Evolutionary conservation across 2,888 invertebrate species (phyloP).

Genomic region (Caenorhabditis macrosperma): DNA sequence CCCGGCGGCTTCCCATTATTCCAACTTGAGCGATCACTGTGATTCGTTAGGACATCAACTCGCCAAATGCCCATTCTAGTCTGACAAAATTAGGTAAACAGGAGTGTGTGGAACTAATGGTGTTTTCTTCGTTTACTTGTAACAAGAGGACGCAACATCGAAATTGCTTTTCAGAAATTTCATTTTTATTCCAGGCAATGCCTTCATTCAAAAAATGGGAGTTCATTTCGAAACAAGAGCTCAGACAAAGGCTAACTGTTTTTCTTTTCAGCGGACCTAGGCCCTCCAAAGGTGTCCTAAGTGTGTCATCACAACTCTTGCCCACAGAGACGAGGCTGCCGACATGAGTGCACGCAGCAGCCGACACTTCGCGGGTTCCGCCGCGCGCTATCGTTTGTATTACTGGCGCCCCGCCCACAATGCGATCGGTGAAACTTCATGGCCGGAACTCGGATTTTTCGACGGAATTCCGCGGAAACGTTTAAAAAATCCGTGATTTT

Average conservation of each 20-base stretch:
- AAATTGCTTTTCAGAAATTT: not conserved
- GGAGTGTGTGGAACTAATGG: constrained; percentile 41
- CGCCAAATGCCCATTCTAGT: constrained; percentile 26
- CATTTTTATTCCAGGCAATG: constrained; percentile 2
- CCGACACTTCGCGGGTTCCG: constrained; percentile 52
- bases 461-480: too few relatives aligned
- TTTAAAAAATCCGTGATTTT: too few relatives aligned
- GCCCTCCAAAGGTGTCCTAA: constrained; percentile 67
- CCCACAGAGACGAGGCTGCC: too few relatives aligned
- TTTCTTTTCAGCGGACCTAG: constrained; percentile 61
- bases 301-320: constrained; percentile 61
- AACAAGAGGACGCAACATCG: too few relatives aligned
- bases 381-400: constrained; percentile 18
- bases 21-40: constrained; percentile 4
- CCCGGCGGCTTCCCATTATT: not conserved
- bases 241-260: constrained; percentile 62
- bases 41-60: constrained; percentile 15
- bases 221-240: constrained; percentile 27
- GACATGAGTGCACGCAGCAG: too few relatives aligned
- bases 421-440: not conserved
- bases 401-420: constrained; percentile 39
- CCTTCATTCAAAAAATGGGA: not conserved
- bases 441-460: not conserved
- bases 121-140: constrained; percentile 21
- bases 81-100: constrained; percentile 27